phyloP scores from a whole-genome alignment of 2,113 vertebrate species.

The Aleadryas rufinucha region DNA sequence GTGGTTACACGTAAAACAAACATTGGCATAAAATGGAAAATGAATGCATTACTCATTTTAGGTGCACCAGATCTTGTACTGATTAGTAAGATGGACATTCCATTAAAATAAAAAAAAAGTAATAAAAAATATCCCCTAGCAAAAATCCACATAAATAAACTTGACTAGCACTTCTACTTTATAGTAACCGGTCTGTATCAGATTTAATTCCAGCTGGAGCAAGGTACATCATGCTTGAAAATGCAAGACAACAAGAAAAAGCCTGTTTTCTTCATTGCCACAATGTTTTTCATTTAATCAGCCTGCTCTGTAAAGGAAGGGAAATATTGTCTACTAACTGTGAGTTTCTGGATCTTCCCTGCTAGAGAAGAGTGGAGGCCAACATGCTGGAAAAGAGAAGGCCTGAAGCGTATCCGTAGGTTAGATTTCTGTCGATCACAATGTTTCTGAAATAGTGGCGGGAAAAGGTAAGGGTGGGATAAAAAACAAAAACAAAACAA shows the following conservation, averaged over 20 bases:
- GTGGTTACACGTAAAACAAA: neutral
- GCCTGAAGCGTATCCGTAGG: constrained; percentile 92
- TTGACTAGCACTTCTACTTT: neutral
- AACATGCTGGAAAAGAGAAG: constrained; percentile 97
- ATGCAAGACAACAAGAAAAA: neutral
- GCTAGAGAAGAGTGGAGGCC: constrained; percentile 95
- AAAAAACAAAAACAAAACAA: neutral
- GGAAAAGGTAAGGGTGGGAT: neutral
- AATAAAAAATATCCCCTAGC: neutral
- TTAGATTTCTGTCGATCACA: constrained; percentile 97
- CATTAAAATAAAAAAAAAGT: neutral
- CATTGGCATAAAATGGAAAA: neutral
- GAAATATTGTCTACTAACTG: constrained; percentile 75
- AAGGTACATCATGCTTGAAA: neutral
- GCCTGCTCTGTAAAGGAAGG: neutral
- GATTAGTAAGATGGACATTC: neutral
- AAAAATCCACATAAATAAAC: neutral
- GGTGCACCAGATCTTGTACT: neutral
- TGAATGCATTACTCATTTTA: neutral
- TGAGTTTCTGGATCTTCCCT: constrained; percentile 98
- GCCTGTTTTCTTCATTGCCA: neutral
- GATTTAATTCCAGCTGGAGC: neutral
- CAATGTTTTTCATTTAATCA: neutral
- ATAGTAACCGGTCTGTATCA: neutral
- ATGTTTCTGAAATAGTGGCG: constrained; percentile 81